Conservation (phyloP, 1,140 invertebrate genomes). For the Papilio dardanus region DNA sequence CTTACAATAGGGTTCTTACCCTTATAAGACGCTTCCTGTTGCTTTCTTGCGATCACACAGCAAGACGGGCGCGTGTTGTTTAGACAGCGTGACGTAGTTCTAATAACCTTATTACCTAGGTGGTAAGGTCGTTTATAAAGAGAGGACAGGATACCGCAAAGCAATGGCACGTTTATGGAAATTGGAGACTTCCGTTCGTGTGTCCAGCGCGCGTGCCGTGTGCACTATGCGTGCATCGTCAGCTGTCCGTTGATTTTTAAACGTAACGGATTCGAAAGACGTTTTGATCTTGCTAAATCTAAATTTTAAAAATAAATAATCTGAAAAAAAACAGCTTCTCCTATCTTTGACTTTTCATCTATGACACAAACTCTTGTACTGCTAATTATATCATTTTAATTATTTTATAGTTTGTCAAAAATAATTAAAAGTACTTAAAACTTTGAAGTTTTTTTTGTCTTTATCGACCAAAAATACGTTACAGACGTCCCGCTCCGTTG, state of each 20-base stretch:
- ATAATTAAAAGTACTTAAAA: not conserved
- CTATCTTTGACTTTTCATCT: no score
- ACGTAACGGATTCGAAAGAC: slow-evolving; percentile 17
- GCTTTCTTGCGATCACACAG: slow-evolving; percentile 57
- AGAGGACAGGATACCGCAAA: slow-evolving; percentile 16
- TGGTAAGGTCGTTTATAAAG: slow-evolving; percentile 40
- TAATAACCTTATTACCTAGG: not conserved
- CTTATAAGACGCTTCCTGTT: slow-evolving; percentile 66
- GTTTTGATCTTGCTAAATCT: not conserved
- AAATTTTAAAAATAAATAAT: no score
- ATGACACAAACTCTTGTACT: no score
- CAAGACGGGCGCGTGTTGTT: slow-evolving; percentile 59
- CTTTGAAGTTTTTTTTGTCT: not conserved
- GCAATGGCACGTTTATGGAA: slow-evolving; percentile 59
- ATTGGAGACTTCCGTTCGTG: slow-evolving; percentile 74
- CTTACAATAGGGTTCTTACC: slow-evolving; percentile 70
- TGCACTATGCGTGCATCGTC: slow-evolving; percentile 56
- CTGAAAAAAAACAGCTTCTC: no score
- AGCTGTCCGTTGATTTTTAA: slow-evolving; percentile 27
- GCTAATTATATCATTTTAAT: no score
- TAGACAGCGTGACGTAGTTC: not conserved
- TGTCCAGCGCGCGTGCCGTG: slow-evolving; percentile 66
- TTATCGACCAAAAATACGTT: slow-evolving; percentile 40
- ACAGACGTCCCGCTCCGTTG: slow-evolving; percentile 46
- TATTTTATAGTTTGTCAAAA: not conserved